Percentiles rank a stretch among this genome's conserved stretches.
phyloP scores from a whole-genome alignment of 2,797 vertebrate genomes.

The Poeciliopsis paucimaculata region DNA sequence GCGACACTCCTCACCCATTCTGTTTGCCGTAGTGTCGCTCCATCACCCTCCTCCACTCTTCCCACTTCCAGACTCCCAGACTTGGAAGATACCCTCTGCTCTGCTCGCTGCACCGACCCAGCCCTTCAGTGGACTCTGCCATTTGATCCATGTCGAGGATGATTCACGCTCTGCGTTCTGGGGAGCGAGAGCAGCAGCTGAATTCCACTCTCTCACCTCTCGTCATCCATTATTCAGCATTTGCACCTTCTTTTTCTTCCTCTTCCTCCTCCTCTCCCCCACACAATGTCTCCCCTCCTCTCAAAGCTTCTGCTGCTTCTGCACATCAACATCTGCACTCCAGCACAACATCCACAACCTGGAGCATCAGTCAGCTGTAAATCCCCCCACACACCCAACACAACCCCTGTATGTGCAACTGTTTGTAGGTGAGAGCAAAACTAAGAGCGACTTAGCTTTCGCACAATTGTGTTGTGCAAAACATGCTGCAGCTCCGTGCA shows the following conservation, averaged over 20 bases:
- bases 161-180: constrained; percentile 74
- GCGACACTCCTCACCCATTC: constrained; percentile 13
- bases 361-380: constrained; percentile 51
- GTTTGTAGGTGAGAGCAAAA: constrained; percentile 37
- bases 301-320: constrained; percentile 40
- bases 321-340: constrained; percentile 39
- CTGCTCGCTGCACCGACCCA: constrained; percentile 61
- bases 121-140: constrained; percentile 77
- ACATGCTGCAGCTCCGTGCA: constrained; percentile 32
- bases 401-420: constrained; percentile 44
- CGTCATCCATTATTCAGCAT: constrained; percentile 78
- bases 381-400: neutral
- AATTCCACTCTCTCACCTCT: constrained; percentile 72
- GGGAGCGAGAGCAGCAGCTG: constrained; percentile 77
- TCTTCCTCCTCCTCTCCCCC: neutral
- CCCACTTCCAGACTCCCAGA: constrained; percentile 31
- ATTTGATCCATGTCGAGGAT: constrained; percentile 76
- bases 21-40: constrained; percentile 21
- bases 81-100: constrained; percentile 52
- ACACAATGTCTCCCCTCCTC: constrained; percentile 28
- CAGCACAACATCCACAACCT: constrained; percentile 51
- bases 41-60: neutral
- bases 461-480: constrained; percentile 30
- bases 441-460: constrained; percentile 40
- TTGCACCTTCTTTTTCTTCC: constrained; percentile 45